Evolutionary conservation across 2,113 vertebrate species (phyloP).

Genomic region (Xiphorhynchus elegans): DNA sequence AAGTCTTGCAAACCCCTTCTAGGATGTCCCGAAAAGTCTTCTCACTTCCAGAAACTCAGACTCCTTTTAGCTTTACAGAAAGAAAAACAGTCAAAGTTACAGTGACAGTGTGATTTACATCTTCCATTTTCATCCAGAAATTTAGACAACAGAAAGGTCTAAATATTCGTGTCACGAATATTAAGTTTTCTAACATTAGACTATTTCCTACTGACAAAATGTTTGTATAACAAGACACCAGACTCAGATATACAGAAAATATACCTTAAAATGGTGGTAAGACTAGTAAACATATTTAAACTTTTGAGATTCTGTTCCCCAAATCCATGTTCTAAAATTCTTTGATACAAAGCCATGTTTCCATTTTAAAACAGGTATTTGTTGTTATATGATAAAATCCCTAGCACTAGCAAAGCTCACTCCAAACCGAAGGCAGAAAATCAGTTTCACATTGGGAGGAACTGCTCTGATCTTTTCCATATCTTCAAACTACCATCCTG

Average conservation of each 20-base stretch:
- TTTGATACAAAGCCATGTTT: neutral
- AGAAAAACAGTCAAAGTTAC: neutral
- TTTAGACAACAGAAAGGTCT: neutral
- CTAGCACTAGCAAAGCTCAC: neutral
- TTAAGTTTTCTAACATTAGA: neutral
- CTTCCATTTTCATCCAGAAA: neutral
- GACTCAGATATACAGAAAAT: neutral
- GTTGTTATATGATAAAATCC: neutral
- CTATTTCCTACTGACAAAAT: neutral
- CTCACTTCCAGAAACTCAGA: neutral
- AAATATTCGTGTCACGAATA: neutral
- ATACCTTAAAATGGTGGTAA: neutral
- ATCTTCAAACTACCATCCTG: neutral
- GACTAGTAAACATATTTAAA: neutral
- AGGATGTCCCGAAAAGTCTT: neutral
- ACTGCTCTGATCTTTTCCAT: neutral
- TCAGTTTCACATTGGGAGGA: neutral
- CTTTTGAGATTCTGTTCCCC: neutral
- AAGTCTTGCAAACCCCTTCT: neutral
- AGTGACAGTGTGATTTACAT: neutral
- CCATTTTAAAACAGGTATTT: neutral
- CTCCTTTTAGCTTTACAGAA: neutral
- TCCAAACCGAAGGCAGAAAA: neutral
- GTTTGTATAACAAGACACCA: neutral
- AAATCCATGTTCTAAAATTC: neutral